Percentiles rank a stretch among this genome's conserved stretches.
phyloP scores from a whole-genome alignment of 2,797 vertebrate genomes.

The Diceros bicornis region DNA sequence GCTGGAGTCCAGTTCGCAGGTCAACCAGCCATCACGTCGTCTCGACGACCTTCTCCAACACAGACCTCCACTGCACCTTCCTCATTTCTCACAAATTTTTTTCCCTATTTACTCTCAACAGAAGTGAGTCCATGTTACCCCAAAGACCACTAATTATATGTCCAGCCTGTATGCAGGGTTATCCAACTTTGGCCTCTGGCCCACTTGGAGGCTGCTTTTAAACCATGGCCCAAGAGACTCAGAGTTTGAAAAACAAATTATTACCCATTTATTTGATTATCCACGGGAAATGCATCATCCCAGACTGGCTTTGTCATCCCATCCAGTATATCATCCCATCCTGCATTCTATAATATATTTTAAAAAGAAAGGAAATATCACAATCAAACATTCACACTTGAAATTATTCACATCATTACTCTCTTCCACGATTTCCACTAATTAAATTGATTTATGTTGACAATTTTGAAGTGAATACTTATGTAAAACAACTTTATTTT shows the following conservation, averaged over 20 bases:
- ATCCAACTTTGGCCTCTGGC: not conserved
- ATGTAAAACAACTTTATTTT: not conserved
- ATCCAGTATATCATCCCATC: not conserved
- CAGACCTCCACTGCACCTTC: not conserved
- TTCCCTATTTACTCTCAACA: not conserved
- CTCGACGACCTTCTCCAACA: not conserved
- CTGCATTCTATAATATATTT: not conserved
- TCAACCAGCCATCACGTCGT: not conserved
- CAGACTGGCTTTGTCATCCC: not conserved
- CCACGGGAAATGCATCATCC: not conserved
- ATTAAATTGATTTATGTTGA: not conserved
- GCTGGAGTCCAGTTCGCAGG: rapidly evolving
- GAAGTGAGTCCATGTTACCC: not conserved
- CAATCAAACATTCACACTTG: not conserved
- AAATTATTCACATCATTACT: not conserved
- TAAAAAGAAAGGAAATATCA: not conserved
- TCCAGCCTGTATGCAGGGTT: not conserved
- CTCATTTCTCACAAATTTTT: not conserved
- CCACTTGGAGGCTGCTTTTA: not conserved
- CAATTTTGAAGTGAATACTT: not conserved
- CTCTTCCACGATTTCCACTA: not conserved
- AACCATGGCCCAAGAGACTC: not conserved
- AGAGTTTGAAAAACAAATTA: constrained; percentile 24
- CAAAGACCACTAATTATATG: not conserved
- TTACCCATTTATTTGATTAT: not conserved